Evolutionary conservation across 2,888 invertebrate genomes (phyloP), one percentile per base, ranked within the genome.

Genomic region (Cactoblastis cactorum): DNA sequence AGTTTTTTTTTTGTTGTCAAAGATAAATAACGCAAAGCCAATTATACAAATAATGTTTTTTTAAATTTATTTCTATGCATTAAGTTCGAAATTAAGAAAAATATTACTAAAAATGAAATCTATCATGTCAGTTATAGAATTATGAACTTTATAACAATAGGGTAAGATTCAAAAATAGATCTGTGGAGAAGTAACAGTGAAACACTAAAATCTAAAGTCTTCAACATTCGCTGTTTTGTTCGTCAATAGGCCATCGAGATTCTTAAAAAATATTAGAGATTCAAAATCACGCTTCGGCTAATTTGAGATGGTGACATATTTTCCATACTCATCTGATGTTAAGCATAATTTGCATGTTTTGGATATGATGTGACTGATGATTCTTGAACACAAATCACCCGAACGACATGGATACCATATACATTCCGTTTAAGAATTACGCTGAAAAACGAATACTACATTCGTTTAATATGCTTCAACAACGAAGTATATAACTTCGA

Each of bases 111-210:
- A 32, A 17, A 1, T 15, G n/a, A n/a, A n/a, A 28, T 24, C 15
- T 17, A 12, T 4, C 8, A 32, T 17, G 15, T 43, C 43, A 43
- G 28, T 12, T 9, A 32, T 28, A 43, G 18, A 22, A 54, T 50
- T 46, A 38, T 35, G 50, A 58, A 52, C 56, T 58, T 62, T 63
- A 63, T 60, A 63, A 57, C 55, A 58, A 65, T 59, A 55, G 58
- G 49, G 51, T 64, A 62, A 71, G 67, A 70, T 74, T 72, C 55
- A 66, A 71, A 73, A 71, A 72, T 73, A 74, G 64, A 74, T 70
- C 66, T 65, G 61, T 61, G 54, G 56, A 65, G 56, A 63, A 61
- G 60, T 57, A 68, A 67, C 63, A 65, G 56, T 57, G 55, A 50
- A 55, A 47, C 45, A 51, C 59, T 61, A 56, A 57, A 56, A 56